Conservation (phyloP, 2,797 vertebrate genomes). For the Chaetodon trifasciatus region DNA sequence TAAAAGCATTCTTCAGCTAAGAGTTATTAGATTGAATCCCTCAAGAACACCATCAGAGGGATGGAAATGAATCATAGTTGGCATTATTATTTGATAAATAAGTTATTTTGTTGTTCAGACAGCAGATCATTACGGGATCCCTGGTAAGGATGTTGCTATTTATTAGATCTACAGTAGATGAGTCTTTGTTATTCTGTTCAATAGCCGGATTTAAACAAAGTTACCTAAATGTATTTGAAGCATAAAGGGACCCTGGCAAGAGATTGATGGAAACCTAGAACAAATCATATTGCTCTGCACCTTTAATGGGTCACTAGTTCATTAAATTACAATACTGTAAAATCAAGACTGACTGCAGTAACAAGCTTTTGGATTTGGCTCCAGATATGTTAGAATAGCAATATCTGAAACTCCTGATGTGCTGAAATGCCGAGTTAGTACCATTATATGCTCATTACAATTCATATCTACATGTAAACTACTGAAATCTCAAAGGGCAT, state of each 20-base stretch:
- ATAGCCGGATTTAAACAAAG: background rate
- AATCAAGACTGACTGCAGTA: background rate
- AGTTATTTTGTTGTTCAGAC: background rate
- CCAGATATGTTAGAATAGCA: background rate
- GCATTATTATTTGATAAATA: background rate
- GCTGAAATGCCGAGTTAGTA: constrained; percentile 26
- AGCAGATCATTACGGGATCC: background rate
- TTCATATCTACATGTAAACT: constrained; percentile 35
- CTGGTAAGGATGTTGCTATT: background rate
- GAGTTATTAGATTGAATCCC: background rate
- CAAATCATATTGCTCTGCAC: background rate
- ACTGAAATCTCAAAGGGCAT: constrained; percentile 37
- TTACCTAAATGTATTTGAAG: background rate
- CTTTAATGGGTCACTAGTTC: background rate
- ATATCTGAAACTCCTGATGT: constrained; percentile 1
- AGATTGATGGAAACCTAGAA: background rate
- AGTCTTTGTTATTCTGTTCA: background rate
- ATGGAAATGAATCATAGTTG: background rate
- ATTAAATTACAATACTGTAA: constrained; percentile 8
- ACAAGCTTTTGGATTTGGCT: constrained; percentile 6
- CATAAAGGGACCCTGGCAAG: background rate
- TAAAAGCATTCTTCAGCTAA: background rate
- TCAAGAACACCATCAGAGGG: background rate
- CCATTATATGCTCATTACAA: constrained; percentile 15
- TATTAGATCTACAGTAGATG: background rate